phyloP scores from a whole-genome alignment of 2,797 vertebrate species.

The Thalassophryne amazonica region DNA sequence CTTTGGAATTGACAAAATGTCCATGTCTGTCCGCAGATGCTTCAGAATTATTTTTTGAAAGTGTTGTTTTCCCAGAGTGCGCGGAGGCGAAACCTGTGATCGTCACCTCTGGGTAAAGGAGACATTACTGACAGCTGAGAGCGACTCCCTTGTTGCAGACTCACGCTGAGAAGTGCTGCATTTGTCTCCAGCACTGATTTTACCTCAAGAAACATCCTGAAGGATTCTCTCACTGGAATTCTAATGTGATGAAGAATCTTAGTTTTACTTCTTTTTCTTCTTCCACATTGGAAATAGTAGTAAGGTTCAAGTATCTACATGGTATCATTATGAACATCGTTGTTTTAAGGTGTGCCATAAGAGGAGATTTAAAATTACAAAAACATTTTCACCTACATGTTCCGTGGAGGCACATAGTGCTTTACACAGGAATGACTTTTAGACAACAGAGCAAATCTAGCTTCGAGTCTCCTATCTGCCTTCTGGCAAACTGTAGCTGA shows the following conservation, averaged over 20 bases:
- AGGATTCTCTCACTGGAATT: constrained; percentile 1
- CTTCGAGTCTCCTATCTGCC: no score
- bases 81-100: constrained; percentile 5
- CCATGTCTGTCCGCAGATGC: no score
- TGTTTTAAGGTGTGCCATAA: no score
- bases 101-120: constrained; percentile 2
- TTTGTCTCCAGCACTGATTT: constrained; percentile 3
- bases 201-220: constrained; percentile 11
- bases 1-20: no score
- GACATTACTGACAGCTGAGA: constrained; percentile 25
- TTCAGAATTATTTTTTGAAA: no score
- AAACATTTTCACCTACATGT: no score
- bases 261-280: constrained; percentile 11
- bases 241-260: background rate
- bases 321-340: constrained; percentile 1
- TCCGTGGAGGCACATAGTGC: no score
- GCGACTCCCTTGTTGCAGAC: constrained; percentile 10
- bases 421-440: no score
- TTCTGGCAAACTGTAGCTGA: no score
- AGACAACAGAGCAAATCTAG: no score
- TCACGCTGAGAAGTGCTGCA: constrained; percentile 27
- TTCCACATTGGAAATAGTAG: background rate
- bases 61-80: background rate
- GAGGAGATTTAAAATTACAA: no score
- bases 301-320: background rate